Base-by-base conservation (phyloP, 2,888 invertebrate species). In the Thymelicus lineola region DNA sequence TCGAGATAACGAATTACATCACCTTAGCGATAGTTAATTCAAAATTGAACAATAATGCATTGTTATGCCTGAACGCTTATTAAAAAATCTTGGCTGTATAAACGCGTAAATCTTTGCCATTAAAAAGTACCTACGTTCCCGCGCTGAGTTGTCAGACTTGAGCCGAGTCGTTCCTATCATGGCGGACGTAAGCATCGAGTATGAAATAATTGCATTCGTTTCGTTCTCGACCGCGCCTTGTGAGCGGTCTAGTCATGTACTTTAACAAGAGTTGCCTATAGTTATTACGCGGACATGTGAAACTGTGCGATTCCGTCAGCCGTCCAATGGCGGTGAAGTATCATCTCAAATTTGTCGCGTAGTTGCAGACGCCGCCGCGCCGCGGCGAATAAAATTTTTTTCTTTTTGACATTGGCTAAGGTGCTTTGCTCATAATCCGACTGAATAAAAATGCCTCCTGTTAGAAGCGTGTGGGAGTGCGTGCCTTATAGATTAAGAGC, bases 121-220 rank as follows among this genome's bases (percentile, higher is more conserved):
- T 70, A 58, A 66, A 71, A 66, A 70, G 66, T 59, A n/a, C n/a
- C n/a, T n/a, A 65, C 10, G 38, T 66, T 68, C 68, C 68, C 64
- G 64, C 70, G 46, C 55, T 60, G 48, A 62, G 55, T 36, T 57
- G 57, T 57, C 35, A 36, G 35, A 14, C 35, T 20, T 55, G 62
- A 15, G 42, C 50, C 46, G 77, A 78, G 80, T 80, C 53, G 35
- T 57, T 66, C 73, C 82, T 80, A 83, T 86, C 82, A 89, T 89
- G 86, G 89, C 89, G 89, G 89, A 86, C 82, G 78, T 76, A 83
- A 81, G 82, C 82, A 84, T 85, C 82, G 84, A 86, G 86, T 87
- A 87, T 87, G 86, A 87, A 89, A 89, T 89, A 88, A 90, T 90
- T 91, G 89, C 89, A 90, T 86, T 86, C 77, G 68, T 68, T 68